These are phyloP conservation scores for Eupeodes luniger DNA, from an alignment of 2,888 invertebrate genomes.

Conservation along the genomic window DNA sequence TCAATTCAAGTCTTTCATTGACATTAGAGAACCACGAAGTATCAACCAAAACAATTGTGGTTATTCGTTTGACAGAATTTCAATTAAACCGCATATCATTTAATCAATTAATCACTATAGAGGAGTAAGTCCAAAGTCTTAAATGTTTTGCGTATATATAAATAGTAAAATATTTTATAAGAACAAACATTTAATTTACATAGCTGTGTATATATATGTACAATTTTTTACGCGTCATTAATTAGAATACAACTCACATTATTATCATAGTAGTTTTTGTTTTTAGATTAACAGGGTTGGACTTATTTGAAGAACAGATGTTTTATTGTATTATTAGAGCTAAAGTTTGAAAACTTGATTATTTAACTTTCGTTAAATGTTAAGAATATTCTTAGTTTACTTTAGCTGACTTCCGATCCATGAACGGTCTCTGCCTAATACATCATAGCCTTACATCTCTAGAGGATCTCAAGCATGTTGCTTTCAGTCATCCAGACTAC, in stretches of 20 bases:
- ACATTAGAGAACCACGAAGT: background rate
- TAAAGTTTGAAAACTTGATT: too few relatives aligned
- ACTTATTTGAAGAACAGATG: too few relatives aligned
- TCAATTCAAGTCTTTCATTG: conserved; percentile 19
- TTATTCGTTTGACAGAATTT: background rate
- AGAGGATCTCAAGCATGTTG: too few relatives aligned
- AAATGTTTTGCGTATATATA: background rate
- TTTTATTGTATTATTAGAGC: too few relatives aligned
- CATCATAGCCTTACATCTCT: too few relatives aligned
- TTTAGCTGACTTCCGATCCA: too few relatives aligned
- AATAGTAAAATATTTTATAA: too few relatives aligned
- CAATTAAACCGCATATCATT: conserved; percentile 57
- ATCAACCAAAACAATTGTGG: conserved; percentile 26
- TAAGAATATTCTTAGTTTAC: too few relatives aligned
- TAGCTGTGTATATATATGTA: background rate
- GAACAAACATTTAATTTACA: background rate
- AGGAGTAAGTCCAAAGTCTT: conserved; percentile 21
- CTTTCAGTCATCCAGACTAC: too few relatives aligned
- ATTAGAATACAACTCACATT: conserved; percentile 51
- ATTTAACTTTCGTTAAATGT: too few relatives aligned
- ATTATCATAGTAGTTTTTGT: background rate
- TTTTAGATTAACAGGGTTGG: background rate
- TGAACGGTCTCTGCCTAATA: too few relatives aligned
- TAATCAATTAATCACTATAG: conserved; percentile 58
- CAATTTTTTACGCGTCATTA: conserved; percentile 55